Evolutionary conservation across 2,113 vertebrate genomes (phyloP).

Genomic region (Micromys minutus): DNA sequence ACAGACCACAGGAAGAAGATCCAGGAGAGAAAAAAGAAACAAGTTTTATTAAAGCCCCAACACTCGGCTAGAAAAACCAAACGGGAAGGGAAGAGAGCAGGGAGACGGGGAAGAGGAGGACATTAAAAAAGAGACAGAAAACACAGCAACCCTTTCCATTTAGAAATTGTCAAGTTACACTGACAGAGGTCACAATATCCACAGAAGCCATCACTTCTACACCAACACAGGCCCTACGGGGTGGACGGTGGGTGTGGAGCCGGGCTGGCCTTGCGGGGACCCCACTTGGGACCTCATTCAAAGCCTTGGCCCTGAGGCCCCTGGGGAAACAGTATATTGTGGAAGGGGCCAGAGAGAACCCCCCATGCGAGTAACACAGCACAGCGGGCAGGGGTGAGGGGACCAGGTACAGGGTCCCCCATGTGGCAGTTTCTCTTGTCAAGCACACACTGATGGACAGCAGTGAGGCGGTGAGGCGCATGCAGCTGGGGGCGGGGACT

Average conservation of each 20-base stretch:
- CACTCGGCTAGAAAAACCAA: conserved; percentile 76
- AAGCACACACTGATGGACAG: conserved; percentile 78
- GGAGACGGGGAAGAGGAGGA: conserved; percentile 50
- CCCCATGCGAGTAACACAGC: conserved; percentile 75
- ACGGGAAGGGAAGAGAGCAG: conserved; percentile 61
- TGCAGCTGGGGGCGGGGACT: conserved; percentile 67
- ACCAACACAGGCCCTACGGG: conserved; percentile 77
- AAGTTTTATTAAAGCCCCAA: conserved; percentile 82
- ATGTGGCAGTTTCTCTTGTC: conserved; percentile 69
- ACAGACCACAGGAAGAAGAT: conserved; percentile 67
- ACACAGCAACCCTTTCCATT: conserved; percentile 83
- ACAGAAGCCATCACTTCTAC: conserved; percentile 81
- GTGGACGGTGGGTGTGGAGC: conserved; percentile 50
- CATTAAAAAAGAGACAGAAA: conserved; percentile 80
- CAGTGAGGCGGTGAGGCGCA: conserved; percentile 71
- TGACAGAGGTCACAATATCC: conserved; percentile 79
- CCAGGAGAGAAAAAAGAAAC: conserved; percentile 80
- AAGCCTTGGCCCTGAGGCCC: conserved; percentile 52
- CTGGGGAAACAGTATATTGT: conserved; percentile 68
- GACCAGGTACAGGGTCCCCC: conserved; percentile 46
- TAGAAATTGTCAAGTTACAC: conserved; percentile 82
- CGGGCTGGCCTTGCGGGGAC: not conserved
- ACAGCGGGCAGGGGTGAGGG: conserved; percentile 64
- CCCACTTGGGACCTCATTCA: conserved; percentile 41
- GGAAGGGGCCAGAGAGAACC: conserved; percentile 56